Conservation (phyloP, 1,140 invertebrate genomes). For the Mya arenaria region DNA sequence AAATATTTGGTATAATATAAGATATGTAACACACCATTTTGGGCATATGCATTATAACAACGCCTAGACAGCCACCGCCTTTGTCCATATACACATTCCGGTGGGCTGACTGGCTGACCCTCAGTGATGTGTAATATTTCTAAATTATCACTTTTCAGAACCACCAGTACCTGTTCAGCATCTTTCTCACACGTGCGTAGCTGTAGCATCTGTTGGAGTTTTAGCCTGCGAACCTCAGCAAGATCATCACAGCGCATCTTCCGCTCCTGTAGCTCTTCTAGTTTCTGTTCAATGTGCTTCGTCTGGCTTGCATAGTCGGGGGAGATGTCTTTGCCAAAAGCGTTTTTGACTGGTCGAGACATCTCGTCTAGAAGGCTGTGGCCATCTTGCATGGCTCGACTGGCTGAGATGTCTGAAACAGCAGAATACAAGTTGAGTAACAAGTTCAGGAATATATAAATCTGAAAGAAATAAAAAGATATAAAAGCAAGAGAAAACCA, state of each 20-base stretch:
- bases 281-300: conserved; percentile 86
- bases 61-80: too few species aligned
- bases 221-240: conserved; percentile 86
- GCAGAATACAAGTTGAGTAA: conserved; percentile 13
- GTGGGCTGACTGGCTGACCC: too few species aligned
- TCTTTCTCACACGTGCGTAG: conserved; percentile 89
- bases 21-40: too few species aligned
- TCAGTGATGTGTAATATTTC: too few species aligned
- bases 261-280: conserved; percentile 82
- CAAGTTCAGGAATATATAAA: not conserved
- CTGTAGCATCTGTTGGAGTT: conserved; percentile 89
- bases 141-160: too few species aligned
- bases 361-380: conserved; percentile 90
- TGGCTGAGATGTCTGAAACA: conserved; percentile 70
- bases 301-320: conserved; percentile 89
- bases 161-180: conserved; percentile 85
- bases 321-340: conserved; percentile 87
- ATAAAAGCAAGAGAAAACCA: too few species aligned
- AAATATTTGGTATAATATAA: too few species aligned
- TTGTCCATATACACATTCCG: too few species aligned
- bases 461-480: too few species aligned
- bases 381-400: conserved; percentile 84
- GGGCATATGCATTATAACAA: too few species aligned
- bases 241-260: conserved; percentile 79
- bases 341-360: conserved; percentile 90